Evolutionary conservation across 2,113 vertebrate species (phyloP), one percentile per base, ranked within the genome.

Genomic region (Crocuta crocuta): DNA sequence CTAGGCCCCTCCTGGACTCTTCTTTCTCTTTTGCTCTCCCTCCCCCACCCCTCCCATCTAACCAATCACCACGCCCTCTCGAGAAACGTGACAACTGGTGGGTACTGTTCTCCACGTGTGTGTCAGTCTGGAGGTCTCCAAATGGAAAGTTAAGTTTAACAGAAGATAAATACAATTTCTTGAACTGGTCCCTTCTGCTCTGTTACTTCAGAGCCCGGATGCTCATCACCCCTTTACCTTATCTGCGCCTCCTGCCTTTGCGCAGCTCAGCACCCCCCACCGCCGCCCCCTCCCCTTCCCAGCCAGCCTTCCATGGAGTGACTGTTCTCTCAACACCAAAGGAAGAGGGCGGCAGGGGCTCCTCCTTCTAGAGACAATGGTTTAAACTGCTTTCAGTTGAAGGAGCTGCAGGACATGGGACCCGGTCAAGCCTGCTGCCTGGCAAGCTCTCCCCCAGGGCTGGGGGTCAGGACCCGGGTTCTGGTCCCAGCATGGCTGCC

Each of bases 291-390:
- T 23, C 17, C 35, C 4, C 10, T n/a, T 4, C 3, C 23, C 6
- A 33, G 26, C 23, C 28, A n/a, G 28, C 10, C 35, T 71, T 15
- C 7, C 26, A 11, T 12, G 26, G 61, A 33, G 50, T 31, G 33
- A 43, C 21, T 0, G 1, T 10, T 39, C 45, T 74, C 15, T 61
- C 35, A 0, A 0, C 0, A 6, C 13, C 26, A 78, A 43, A 3
- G 1, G 16, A 16, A 3, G 11, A 31, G 31, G 68, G 26, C 0
- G 10, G 33, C 39, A 0, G 17, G 55, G 12, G 10, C 24, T 83
- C 55, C 50, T 63, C 21, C 33, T 61, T 13, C 48, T 24, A 53
- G 53, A 55, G 23, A 23, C 66, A 39, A 55, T 5, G 43, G 23
- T 66, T 66, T 80, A n/a, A 84, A 61, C 17, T 74, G 74, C n/a